Conservation (phyloP, 2,888 invertebrate genomes). For the Meliscaeva auricollis region DNA sequence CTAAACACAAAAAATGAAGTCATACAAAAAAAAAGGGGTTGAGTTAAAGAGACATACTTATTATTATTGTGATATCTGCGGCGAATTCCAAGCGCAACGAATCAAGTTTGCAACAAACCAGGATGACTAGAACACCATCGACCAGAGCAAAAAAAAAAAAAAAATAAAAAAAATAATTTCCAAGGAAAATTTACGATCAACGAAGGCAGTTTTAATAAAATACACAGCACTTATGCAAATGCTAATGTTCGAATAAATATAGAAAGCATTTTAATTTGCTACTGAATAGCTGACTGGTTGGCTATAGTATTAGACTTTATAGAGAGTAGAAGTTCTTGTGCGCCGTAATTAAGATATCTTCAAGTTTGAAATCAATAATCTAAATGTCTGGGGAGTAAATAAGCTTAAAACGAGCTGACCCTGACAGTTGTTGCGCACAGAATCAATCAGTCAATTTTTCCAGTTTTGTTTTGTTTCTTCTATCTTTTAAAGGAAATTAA, state of each 20-base stretch:
- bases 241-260: slow-evolving; percentile 66
- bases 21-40: slow-evolving; percentile 49
- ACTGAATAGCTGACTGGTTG: slow-evolving; percentile 32
- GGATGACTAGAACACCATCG: slow-evolving; percentile 43
- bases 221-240: slow-evolving; percentile 72
- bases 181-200: slow-evolving; percentile 65
- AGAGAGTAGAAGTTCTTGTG: slow-evolving; percentile 15
- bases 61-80: background rate
- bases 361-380: slow-evolving; percentile 43
- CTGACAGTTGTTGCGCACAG: slow-evolving; percentile 36
- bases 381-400: slow-evolving; percentile 42
- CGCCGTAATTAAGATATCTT: slow-evolving; percentile 60
- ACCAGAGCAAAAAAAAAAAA: background rate
- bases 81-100: slow-evolving; percentile 13
- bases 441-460: slow-evolving; percentile 60
- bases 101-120: slow-evolving; percentile 58
- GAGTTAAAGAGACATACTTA: slow-evolving; percentile 24
- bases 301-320: background rate
- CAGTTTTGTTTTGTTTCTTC: slow-evolving; percentile 48
- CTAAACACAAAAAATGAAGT: too few species aligned
- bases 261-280: slow-evolving; percentile 60
- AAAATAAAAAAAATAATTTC: slow-evolving; percentile 39
- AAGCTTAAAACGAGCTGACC: slow-evolving; percentile 41
- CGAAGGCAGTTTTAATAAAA: slow-evolving; percentile 61
- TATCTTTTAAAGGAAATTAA: background rate